phyloP scores from a whole-genome alignment of 2,113 vertebrate species.

The Oenanthe oenanthe region DNA sequence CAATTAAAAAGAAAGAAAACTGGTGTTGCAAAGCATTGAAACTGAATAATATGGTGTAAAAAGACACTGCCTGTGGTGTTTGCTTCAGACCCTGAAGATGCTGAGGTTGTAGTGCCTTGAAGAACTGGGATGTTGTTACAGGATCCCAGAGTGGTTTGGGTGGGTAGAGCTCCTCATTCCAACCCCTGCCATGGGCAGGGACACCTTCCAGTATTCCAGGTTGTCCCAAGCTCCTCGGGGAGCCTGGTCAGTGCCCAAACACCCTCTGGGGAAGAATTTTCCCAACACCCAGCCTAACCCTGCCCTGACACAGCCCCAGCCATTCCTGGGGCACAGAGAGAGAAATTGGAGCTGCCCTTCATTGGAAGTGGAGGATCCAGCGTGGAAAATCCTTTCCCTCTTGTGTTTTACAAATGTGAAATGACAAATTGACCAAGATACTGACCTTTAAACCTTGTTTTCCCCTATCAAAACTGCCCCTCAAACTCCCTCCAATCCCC shows the following conservation, averaged over 20 bases:
- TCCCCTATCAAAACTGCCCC: not conserved
- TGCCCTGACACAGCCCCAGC: not conserved
- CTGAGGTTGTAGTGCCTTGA: not conserved
- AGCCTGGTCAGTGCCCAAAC: not conserved
- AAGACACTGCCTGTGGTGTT: not conserved
- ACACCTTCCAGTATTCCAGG: not conserved
- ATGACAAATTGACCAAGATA: not conserved
- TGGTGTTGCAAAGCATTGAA: not conserved
- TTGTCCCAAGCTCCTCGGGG: not conserved
- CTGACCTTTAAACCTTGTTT: not conserved
- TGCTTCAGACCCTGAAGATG: not conserved
- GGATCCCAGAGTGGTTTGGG: not conserved
- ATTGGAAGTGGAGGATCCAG: not conserved
- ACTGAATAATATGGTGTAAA: not conserved
- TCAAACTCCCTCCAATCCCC: not conserved
- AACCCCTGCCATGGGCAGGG: not conserved
- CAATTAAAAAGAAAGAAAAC: not conserved
- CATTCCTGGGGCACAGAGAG: not conserved
- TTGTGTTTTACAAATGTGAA: not conserved
- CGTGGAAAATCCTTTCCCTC: not conserved
- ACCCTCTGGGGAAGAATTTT: not conserved
- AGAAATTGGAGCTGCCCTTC: not conserved
- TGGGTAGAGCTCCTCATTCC: not conserved
- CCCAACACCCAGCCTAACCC: not conserved
- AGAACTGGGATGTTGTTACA: not conserved